Evolutionary conservation across 2,113 vertebrate species (phyloP).

Genomic region (Protobothrops mucrosquamatus): DNA sequence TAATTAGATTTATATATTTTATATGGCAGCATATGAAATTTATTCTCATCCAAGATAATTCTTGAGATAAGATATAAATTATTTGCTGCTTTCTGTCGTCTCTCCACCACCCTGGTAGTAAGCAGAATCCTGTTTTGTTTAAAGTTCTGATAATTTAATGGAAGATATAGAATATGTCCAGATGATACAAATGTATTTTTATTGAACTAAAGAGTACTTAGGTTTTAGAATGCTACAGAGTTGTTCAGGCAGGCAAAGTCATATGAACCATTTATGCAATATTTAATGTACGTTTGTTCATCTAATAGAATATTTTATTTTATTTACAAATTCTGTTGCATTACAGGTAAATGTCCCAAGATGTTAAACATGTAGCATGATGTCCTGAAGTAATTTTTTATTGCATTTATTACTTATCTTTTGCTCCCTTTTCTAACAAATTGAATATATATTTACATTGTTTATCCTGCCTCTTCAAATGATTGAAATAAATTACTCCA

Average conservation of each 20-base stretch:
- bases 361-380: not conserved
- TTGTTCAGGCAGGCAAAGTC: not conserved
- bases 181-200: not conserved
- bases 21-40: not conserved
- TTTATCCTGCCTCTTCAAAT: not conserved
- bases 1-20: not conserved
- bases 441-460: not conserved
- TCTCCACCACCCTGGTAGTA: not conserved
- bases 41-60: not conserved
- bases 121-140: not conserved
- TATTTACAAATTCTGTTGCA: not conserved
- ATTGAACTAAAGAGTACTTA: not conserved
- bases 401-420: too few species aligned
- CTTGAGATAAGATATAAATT: slow-evolving; percentile 5
- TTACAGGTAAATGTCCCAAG: not conserved
- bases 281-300: not conserved
- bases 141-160: not conserved
- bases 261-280: not conserved
- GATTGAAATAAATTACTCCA: not conserved
- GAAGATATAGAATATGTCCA: not conserved
- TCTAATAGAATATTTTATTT: not conserved
- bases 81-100: slow-evolving; percentile 20
- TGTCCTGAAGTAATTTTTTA: too few species aligned
- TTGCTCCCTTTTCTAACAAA: not conserved
- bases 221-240: not conserved